phyloP scores from a whole-genome alignment of 2,113 vertebrate species.

The Elanoides forficatus region DNA sequence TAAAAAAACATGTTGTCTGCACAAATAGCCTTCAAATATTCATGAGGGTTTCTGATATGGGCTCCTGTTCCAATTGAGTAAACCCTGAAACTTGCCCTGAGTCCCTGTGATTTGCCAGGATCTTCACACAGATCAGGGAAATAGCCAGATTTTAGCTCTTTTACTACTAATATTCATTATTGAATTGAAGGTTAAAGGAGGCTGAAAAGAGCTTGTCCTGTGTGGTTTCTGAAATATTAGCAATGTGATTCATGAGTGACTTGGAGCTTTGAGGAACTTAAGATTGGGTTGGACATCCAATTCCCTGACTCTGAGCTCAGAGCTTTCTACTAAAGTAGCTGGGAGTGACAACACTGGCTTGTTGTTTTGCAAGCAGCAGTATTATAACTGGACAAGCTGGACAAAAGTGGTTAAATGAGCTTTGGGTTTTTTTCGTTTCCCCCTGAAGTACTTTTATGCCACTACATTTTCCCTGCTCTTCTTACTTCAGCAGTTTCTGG shows the following conservation, averaged over 20 bases:
- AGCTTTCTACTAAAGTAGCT: background rate
- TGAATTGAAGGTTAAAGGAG: background rate
- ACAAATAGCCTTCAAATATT: background rate
- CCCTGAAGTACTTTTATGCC: background rate
- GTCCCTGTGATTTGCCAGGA: background rate
- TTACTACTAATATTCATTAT: background rate
- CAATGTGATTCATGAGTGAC: background rate
- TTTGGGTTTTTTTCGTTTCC: background rate
- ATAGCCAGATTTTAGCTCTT: background rate
- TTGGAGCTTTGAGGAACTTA: background rate
- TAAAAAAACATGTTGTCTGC: background rate
- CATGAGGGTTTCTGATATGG: background rate
- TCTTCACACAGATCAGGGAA: background rate
- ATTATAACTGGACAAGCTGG: background rate
- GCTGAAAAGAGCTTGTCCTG: background rate
- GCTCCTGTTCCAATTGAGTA: background rate
- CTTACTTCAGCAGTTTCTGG: background rate
- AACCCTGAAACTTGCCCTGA: background rate
- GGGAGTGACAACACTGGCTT: background rate
- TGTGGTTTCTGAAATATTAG: background rate
- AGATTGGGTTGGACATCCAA: background rate
- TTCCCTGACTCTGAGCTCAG: background rate
- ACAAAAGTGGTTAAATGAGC: background rate
- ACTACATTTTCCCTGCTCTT: background rate
- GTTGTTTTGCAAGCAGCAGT: no score